phyloP scores from a whole-genome alignment of 1,140 invertebrate species.

The Steinernema feltiae region DNA sequence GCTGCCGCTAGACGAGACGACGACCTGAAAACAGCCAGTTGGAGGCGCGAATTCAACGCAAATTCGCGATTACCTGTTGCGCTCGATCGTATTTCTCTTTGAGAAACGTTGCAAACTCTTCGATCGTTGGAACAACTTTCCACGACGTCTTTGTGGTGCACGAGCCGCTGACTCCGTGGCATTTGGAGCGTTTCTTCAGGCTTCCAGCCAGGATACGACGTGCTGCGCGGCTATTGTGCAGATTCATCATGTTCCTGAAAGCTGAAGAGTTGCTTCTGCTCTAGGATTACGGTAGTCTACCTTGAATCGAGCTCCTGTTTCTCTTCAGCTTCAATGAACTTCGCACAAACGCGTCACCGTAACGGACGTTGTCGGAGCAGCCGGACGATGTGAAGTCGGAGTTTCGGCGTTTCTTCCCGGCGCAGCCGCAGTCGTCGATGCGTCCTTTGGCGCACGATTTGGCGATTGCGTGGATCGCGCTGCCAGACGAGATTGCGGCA shows the following conservation, averaged over 20 bases:
- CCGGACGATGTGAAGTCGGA: conserved; percentile 78
- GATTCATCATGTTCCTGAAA: conserved; percentile 82
- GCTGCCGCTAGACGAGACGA: conserved; percentile 25
- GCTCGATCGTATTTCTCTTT: conserved; percentile 70
- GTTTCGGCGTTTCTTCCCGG: conserved; percentile 78
- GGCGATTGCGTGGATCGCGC: conserved; percentile 84
- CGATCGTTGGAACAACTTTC: conserved; percentile 63
- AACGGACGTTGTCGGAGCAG: conserved; percentile 80
- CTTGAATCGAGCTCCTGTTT: conserved; percentile 58
- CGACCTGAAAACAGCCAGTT: conserved; percentile 36
- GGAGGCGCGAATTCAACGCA: too few relatives aligned
- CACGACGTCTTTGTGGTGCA: conserved; percentile 69
- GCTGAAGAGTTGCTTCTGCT: too few relatives aligned
- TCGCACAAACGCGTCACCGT: conserved; percentile 75
- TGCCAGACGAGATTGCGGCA: conserved; percentile 88
- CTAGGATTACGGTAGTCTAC: too few relatives aligned
- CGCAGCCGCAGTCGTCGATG: conserved; percentile 76
- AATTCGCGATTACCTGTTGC: conserved; percentile 66
- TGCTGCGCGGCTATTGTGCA: conserved; percentile 76
- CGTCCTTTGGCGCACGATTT: conserved; percentile 85
- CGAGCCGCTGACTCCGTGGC: conserved; percentile 68
- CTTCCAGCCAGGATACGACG: conserved; percentile 41
- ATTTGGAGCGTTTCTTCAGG: conserved; percentile 62
- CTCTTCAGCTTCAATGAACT: conserved; percentile 76
- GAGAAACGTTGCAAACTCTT: conserved; percentile 58